These are phyloP conservation scores for Dynastes tityus DNA, from an alignment of 2,888 invertebrate species.

Conservation along the genomic window DNA sequence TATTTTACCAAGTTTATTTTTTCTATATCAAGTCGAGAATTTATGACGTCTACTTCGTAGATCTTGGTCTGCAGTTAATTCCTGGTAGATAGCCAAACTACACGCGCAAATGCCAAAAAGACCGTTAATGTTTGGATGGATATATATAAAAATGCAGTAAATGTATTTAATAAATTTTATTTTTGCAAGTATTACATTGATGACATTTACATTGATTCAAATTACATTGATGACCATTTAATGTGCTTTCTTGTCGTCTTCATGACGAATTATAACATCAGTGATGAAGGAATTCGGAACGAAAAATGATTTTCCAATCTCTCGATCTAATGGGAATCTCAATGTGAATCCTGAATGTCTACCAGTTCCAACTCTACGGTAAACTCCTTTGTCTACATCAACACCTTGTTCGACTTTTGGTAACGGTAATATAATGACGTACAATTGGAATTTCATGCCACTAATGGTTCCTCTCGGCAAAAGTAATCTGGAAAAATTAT, in stretches of 20 bases:
- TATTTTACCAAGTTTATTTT: no score
- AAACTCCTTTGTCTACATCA: constrained; percentile 15
- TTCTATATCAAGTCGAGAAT: no score
- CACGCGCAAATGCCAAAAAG: no score
- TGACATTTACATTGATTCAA: no score
- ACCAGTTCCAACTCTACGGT: constrained; percentile 55
- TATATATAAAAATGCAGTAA: no score
- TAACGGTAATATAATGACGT: constrained; percentile 70
- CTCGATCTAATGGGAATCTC: constrained; percentile 84
- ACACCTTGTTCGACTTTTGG: constrained; percentile 30
- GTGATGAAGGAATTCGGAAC: constrained; percentile 80
- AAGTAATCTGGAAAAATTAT: constrained; percentile 69
- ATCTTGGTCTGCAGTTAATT: no score
- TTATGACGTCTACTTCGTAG: no score
- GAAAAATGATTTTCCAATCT: constrained; percentile 73
- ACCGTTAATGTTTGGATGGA: no score
- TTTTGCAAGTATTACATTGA: no score
- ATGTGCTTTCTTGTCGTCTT: not conserved
- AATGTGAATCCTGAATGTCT: constrained; percentile 74
- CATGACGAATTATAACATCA: constrained; percentile 78
- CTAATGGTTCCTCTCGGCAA: constrained; percentile 80
- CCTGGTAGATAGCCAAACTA: no score
- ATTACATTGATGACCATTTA: no score
- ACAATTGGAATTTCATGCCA: constrained; percentile 75
- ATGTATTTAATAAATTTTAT: no score